Evolutionary conservation across 2,888 invertebrate genomes (phyloP).

Genomic region (Xanthia icteritia): DNA sequence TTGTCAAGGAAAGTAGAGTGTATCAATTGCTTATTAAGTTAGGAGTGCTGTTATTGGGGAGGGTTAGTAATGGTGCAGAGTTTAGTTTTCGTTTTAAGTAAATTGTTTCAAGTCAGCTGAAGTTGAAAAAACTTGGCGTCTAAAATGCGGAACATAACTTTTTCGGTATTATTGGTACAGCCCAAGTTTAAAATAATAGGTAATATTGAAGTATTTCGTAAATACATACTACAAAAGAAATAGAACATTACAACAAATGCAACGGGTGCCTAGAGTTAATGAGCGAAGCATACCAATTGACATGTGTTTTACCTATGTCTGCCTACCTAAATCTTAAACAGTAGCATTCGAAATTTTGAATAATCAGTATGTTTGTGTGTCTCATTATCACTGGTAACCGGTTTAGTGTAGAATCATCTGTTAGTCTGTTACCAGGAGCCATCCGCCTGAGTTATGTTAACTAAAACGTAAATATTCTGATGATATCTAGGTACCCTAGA

Average conservation of each 20-base stretch:
- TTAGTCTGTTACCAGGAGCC: neutral
- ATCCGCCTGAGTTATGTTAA: neutral
- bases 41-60: neutral
- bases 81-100: neutral
- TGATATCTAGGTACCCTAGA: neutral
- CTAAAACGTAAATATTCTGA: conserved; percentile 4
- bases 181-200: neutral
- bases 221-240: neutral
- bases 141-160: neutral
- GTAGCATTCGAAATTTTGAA: neutral
- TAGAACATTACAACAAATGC: neutral
- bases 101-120: neutral
- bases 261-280: neutral
- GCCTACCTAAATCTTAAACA: neutral
- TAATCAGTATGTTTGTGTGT: conserved; percentile 11
- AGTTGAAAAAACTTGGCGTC: neutral
- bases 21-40: conserved; percentile 24
- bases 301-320: neutral
- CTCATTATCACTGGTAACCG: conserved; percentile 11
- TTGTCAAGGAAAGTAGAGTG: conserved; percentile 41
- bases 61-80: neutral
- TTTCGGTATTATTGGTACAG: neutral
- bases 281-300: neutral
- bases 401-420: neutral
- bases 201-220: neutral